Conservation (phyloP, 2,113 vertebrate genomes). For the Tapirus terrestris region DNA sequence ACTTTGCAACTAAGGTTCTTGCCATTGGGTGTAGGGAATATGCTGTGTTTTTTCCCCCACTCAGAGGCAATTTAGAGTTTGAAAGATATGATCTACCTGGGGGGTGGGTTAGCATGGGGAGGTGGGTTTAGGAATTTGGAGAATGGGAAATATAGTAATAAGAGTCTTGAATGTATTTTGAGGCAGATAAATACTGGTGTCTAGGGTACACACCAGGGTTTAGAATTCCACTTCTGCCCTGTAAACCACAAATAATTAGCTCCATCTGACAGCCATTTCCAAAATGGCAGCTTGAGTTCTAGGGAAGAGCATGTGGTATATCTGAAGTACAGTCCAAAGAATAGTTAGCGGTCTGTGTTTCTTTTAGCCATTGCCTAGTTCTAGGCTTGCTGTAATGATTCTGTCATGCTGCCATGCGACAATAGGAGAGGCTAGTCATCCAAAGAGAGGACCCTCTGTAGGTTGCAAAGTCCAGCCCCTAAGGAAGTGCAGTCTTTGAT, state of each 20-base stretch:
- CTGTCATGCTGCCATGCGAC: neutral
- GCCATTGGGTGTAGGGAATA: neutral
- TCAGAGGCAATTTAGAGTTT: slow-evolving; percentile 3
- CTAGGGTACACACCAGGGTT: neutral
- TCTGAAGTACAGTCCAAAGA: neutral
- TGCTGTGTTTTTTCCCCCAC: neutral
- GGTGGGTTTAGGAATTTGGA: neutral
- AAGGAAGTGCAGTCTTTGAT: slow-evolving; percentile 26
- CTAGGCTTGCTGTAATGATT: neutral
- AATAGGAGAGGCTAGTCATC: neutral
- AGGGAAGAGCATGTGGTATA: neutral
- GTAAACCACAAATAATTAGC: neutral
- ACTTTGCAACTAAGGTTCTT: neutral
- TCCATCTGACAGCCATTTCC: neutral
- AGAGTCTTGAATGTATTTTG: neutral
- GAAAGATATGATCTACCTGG: neutral
- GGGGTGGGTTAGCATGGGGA: neutral
- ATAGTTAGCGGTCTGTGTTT: neutral
- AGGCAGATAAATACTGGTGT: neutral
- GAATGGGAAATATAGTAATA: neutral
- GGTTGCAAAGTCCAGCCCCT: neutral
- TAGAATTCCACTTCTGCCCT: neutral
- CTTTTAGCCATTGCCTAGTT: neutral
- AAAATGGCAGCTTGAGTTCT: neutral
- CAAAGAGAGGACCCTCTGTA: slow-evolving; percentile 48